A percentile compares a stretch with the other conserved stretches of the same genome.
Evolutionary conservation across 2,888 invertebrate species (phyloP).

Genomic region (Caenorhabditis macrosperma): DNA sequence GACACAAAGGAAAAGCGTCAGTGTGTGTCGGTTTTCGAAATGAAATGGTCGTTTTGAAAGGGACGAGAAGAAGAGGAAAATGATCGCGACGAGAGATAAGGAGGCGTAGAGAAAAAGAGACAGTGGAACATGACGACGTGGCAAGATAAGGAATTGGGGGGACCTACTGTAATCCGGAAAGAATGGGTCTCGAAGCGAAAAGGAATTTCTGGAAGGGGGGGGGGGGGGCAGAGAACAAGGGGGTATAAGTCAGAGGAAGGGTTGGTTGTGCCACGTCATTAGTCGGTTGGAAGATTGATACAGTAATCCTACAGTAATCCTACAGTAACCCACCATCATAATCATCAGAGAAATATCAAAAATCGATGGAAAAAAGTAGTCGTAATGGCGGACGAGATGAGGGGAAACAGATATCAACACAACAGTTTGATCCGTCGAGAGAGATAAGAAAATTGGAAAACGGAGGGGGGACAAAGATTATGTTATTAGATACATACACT

Average conservation of each 20-base stretch:
- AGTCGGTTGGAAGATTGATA: too few species aligned
- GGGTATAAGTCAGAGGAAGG: too few species aligned
- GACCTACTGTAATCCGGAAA: too few species aligned
- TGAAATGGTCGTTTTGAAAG: constrained; percentile 8
- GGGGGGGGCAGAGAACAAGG: too few species aligned
- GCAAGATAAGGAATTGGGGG: constrained; percentile 25
- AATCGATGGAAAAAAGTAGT: not conserved
- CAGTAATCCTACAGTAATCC: too few species aligned
- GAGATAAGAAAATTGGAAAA: constrained; percentile 12
- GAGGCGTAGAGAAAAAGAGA: constrained; percentile 31
- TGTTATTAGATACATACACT: not conserved
- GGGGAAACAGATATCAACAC: not conserved
- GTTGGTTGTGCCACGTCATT: too few species aligned
- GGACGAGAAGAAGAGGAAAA: constrained; percentile 17
- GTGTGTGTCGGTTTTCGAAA: not conserved
- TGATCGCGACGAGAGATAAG: constrained; percentile 33
- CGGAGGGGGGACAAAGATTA: not conserved
- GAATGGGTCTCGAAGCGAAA: not conserved
- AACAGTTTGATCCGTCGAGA: constrained; percentile 16
- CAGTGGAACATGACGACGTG: constrained; percentile 43
- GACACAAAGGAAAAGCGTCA: not conserved
- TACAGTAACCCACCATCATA: too few species aligned
- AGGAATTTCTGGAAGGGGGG: too few species aligned
- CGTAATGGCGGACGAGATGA: not conserved
- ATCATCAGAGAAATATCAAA: not conserved